Evolutionary conservation across 2,888 invertebrate species (phyloP), one percentile per base, ranked within the genome.

Genomic region (Agrilus biguttatus): DNA sequence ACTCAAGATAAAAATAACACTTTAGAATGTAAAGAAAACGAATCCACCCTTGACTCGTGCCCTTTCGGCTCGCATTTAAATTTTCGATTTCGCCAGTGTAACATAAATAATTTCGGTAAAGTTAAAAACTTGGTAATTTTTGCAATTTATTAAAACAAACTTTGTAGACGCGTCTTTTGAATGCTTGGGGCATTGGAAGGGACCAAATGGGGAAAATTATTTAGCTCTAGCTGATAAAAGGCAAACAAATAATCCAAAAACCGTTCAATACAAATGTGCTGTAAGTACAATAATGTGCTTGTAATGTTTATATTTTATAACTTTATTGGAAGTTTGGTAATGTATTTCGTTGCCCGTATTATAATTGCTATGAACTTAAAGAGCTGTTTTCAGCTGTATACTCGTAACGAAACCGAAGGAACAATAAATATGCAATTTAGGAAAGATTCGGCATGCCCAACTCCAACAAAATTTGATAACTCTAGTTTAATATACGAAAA

Each of bases 171-270:
- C 75, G 43, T 71, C 68, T 43, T 75, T 76, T 53, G 72, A 76
- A 50, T 80, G 80, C 56, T 60, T 80, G 49, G 80, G 77, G 21
- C 72, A 73, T 52, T 80, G 80, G 80, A 65, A 68, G 45, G 74
- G 73, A 10, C 61, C 67, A 6, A 66, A 69, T 47, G 69, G 71
- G 17, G 70, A 76, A 51, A 67, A 68, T 32, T 78, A 72, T 57
- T 58, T 79, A 44, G 73, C 75, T 8, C 66, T 78, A 45, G 61
- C 70, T 44, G 74, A 77, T 52, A 71, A 68, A 33, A 59, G 68
- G 45, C 65, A 65, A 17, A 56, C 56, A 14, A 59, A 56, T 33
- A 63, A 64, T 37, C 59, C 62, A 40, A 66, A 67, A 48, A 72
- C 75, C 8, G 10, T 28, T 28, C 69, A 70, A 51, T 77, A 75